Conservation (phyloP, 1,140 invertebrate genomes). For the Rhagoletis zephyria region DNA sequence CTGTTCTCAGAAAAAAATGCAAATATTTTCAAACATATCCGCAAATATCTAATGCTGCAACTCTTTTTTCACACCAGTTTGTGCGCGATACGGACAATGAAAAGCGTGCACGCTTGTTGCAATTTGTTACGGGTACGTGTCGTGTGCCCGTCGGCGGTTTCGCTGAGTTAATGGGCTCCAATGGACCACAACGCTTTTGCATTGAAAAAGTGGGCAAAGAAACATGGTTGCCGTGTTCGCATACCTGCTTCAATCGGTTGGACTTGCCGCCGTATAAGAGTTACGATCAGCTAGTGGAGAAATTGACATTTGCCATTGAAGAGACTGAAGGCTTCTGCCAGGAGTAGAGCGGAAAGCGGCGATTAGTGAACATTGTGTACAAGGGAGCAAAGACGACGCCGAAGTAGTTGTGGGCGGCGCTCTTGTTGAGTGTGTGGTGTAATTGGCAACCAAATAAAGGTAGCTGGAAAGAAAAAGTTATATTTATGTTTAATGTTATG, state of each 20-base stretch:
- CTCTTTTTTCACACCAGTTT: constrained; percentile 80
- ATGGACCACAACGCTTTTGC: constrained; percentile 98
- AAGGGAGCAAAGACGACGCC: neutral
- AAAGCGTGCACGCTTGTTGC: constrained; percentile 89
- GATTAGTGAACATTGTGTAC: no score
- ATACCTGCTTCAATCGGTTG: constrained; percentile 96
- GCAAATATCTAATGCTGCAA: constrained; percentile 53
- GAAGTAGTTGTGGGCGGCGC: no score
- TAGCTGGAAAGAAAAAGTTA: neutral
- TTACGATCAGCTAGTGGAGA: constrained; percentile 96
- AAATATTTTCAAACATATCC: no score
- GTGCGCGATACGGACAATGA: constrained; percentile 95
- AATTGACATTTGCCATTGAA: constrained; percentile 98
- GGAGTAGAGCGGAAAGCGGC: constrained; percentile 79
- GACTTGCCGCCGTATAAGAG: constrained; percentile 96
- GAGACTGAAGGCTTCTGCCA: constrained; percentile 99
- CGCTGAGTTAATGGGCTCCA: constrained; percentile 98
- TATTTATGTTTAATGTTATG: neutral
- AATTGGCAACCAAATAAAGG: neutral
- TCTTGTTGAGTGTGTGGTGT: neutral
- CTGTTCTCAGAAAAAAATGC: no score
- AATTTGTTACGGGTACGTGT: constrained; percentile 98
- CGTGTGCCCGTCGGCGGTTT: constrained; percentile 96
- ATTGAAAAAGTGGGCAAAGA: constrained; percentile 99
- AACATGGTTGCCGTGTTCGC: constrained; percentile 94